Base-by-base conservation (phyloP, 1,140 invertebrate species). In the Limonius californicus region DNA sequence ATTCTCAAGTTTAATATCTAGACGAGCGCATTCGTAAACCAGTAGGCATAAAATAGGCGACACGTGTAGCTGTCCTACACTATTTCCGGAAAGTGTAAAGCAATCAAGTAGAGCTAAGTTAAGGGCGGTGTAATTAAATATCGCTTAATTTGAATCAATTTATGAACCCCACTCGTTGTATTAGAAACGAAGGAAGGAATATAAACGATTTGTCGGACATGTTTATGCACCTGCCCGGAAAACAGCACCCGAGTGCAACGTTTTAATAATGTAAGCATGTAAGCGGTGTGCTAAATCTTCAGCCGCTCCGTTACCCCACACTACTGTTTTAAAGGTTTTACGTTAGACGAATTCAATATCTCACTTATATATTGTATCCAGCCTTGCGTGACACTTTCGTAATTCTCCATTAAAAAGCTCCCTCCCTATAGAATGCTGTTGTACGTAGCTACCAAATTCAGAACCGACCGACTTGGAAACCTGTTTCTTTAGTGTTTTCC, bases 131-230 rank as follows among this genome's bases (percentile, higher is more conserved):
- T 73, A 73, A 73, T 73, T 73, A 73, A 73, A 73, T 73, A 73
- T 69, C 72, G 72, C 69, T 73, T 72, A 72, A 73, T 73, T 72
- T 66, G 68, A 69, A 69, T 70, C 68, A 72, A 73, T 70, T 73
- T 73, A 72, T 70, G 66, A 63, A 63, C 68, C 58, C 61, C 67
- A 16, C 39, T 60, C 45, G 7, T 64, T 66, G 55, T 63, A 63
- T 60, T 57, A 50, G 63, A 66, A 62, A 61, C 54, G 47, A 54
- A 54, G 64, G 35, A 66, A 65, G 63, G 64, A 62, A 68, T 35
- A 60, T 50, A 60, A 60, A 60, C 59, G 59, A 60, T 60, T 50
- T 23, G 23, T 18, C 20, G 23, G 59, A 56, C 54, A 61, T 68
- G 62, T 70, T 70, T 70, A 70, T 70, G 67, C 68, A 70, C 68